Evolutionary conservation across 2,888 invertebrate species (phyloP), one percentile per base, ranked within the genome.

Genomic region (Melinaea menophilus): DNA sequence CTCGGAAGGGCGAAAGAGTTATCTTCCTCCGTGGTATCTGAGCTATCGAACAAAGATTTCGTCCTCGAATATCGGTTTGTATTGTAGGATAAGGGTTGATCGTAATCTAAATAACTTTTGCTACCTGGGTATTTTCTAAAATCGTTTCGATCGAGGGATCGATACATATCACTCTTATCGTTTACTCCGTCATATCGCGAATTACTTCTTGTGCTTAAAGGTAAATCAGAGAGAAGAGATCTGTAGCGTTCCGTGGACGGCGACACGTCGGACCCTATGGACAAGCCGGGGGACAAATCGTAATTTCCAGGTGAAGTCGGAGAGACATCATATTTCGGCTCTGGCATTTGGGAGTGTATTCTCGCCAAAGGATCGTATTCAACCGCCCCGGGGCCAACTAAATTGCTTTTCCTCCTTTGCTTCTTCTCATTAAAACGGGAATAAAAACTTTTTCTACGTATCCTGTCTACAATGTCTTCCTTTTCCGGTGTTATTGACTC

Each of bases 361-460:
- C 90, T 79, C 11, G 90, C 86, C 57, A 91, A 70, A 2, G 91
- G 91, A 68, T 90, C 91, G 72, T 93, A 93, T 67, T 93, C 93
- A 3, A 90, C 80, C 9, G 92, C 92, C 55, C 91, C 89, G 5
- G 94, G 93, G 22, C 93, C 93, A 9, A 94, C 93, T 70, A 94
- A 85, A 72, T 92, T 94, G 74, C 94, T 94, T 75, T 94, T 94
- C 69, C 95, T 91, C 65, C 93, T 91, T 70, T 93, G 93, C 75
- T 95, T 95, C 79, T 95, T 94, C 77, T 97, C 96, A 79, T 97
- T 97, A 80, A 97, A 97, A 71, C 97, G 92, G 12, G 95, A 94
- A 79, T 97, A 97, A 85, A 96, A 97, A 81, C 97, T 97, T 81
- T 97, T 96, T 45, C 97, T 92, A 72, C 96, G 92, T 74, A 97